Evolutionary conservation across 2,888 invertebrate genomes (phyloP).

Genomic region (Phengaris arion): DNA sequence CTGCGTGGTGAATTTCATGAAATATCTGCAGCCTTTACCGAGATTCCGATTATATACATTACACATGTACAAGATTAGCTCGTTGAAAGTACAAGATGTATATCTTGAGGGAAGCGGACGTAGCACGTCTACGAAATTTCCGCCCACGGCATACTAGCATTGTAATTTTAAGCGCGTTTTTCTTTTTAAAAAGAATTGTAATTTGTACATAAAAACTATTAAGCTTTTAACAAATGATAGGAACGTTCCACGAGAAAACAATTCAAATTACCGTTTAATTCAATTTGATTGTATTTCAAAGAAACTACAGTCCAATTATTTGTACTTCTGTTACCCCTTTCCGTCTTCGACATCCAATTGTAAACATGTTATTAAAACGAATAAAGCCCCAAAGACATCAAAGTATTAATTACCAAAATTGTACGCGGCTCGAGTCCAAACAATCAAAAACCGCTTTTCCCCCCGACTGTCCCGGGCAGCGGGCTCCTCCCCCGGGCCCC

Average conservation of each 20-base stretch:
- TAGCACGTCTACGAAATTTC: conserved; percentile 3
- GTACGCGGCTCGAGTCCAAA: background rate
- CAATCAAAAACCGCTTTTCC: conserved; percentile 39
- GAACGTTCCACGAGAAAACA: background rate
- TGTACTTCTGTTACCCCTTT: conserved; percentile 2
- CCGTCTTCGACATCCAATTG: background rate
- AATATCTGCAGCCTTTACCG: no score
- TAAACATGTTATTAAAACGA: conserved; percentile 19
- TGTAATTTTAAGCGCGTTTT: background rate
- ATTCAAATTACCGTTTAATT: background rate
- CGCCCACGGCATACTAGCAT: background rate
- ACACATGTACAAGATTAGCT: no score
- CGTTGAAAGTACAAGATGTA: no score
- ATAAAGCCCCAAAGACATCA: background rate
- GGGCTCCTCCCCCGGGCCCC: conserved; percentile 33
- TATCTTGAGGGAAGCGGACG: background rate
- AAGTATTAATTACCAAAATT: conserved; percentile 16
- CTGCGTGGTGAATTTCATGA: no score
- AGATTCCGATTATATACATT: no score
- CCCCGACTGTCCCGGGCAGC: conserved; percentile 41
- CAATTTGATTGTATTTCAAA: conserved; percentile 12
- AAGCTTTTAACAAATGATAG: background rate
- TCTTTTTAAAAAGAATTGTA: background rate
- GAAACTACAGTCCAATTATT: conserved; percentile 6
- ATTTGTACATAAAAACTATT: background rate